These are phyloP conservation scores for Fragum fragum DNA, from an alignment of 2,888 invertebrate genomes.

Conservation along the genomic window DNA sequence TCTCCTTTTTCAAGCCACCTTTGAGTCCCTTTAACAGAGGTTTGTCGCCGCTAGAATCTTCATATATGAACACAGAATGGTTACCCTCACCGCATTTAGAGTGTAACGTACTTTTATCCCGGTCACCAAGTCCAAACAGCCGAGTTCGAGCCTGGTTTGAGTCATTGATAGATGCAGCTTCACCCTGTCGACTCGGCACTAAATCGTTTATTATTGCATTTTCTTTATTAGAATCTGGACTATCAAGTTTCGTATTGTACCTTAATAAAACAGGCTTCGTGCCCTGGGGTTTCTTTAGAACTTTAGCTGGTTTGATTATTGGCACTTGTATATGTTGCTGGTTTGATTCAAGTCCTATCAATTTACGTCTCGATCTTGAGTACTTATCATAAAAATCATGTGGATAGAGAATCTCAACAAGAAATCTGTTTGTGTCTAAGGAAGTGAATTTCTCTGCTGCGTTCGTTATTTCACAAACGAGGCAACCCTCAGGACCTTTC, in stretches of 20 bases:
- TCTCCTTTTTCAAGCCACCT: constrained; percentile 42
- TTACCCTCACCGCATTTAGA: constrained; percentile 4
- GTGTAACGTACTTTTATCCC: constrained; percentile 17
- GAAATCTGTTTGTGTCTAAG: constrained; percentile 51
- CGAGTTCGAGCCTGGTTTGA: neutral
- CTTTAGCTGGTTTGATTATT: constrained; percentile 44
- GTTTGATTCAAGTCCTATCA: neutral
- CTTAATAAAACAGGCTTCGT: constrained; percentile 7
- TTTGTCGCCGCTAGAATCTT: constrained; percentile 45
- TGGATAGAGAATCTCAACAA: constrained; percentile 61
- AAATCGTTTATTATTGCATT: neutral
- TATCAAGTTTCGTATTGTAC: neutral
- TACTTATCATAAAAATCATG: constrained; percentile 61
- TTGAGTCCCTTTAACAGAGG: constrained; percentile 46
- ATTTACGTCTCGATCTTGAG: constrained; percentile 46
- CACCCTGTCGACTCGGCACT: neutral
- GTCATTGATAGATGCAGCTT: neutral
- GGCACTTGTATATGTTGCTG: constrained; percentile 29
- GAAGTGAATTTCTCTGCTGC: constrained; percentile 49
- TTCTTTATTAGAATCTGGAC: neutral
- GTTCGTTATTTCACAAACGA: constrained; percentile 54
- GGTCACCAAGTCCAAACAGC: constrained; percentile 5
- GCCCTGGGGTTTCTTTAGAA: constrained; percentile 21
- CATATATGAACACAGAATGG: constrained; percentile 45
- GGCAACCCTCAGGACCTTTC: constrained; percentile 29